Evolutionary conservation across 2,797 vertebrate genomes (phyloP).

Genomic region (Cygnus olor): DNA sequence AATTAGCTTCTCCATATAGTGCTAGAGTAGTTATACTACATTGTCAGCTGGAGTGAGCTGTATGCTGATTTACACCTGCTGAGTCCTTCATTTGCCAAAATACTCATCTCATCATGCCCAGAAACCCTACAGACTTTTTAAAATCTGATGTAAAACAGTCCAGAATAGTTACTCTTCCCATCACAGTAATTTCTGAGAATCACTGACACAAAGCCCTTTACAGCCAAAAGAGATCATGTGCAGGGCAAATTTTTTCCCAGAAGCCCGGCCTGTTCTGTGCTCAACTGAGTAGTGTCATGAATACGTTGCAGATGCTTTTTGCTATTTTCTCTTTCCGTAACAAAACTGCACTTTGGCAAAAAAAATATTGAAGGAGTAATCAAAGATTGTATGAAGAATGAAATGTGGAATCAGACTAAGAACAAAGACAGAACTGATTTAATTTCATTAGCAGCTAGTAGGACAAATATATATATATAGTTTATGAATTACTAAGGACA

Average conservation of each 20-base stretch:
- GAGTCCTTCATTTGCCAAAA: slow-evolving; percentile 7
- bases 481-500: not conserved
- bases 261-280: not conserved
- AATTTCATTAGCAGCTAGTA: slow-evolving; percentile 1
- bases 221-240: not conserved
- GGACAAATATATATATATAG: not conserved
- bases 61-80: not conserved
- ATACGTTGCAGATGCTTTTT: not conserved
- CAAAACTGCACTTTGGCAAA: not conserved
- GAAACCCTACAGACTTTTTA: not conserved
- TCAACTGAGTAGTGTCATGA: not conserved
- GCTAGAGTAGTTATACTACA: not conserved
- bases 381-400: not conserved
- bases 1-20: not conserved
- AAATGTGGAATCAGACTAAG: slow-evolving; percentile 16
- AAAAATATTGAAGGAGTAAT: not conserved
- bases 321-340: slow-evolving; percentile 1
- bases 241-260: not conserved
- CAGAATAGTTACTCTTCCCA: not conserved
- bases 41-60: not conserved
- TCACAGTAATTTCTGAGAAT: not conserved
- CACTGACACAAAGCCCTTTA: not conserved
- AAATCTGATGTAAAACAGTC: not conserved
- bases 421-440: not conserved
- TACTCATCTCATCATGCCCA: not conserved